Evolutionary conservation across 92 coral and sea anemone genomes (phyloP).

Genomic region (Palythoa heliodiscus): DNA sequence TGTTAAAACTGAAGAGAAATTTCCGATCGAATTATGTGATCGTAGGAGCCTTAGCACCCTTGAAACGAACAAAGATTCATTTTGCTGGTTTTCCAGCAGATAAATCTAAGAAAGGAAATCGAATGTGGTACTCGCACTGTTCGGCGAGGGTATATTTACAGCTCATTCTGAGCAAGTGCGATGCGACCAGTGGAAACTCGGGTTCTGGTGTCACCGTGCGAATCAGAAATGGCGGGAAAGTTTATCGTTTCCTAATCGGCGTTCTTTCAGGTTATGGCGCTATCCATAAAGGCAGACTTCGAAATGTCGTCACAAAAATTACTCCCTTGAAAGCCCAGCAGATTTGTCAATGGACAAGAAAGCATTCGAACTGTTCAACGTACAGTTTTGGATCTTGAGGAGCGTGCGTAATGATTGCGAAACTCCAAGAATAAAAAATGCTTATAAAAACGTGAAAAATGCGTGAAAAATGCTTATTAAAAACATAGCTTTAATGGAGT

Average conservation of each 20-base stretch:
- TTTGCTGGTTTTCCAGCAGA: constrained; percentile 89
- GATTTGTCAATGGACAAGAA: constrained; percentile 71
- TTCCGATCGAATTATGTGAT: constrained; percentile 51
- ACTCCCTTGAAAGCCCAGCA: constrained; percentile 42
- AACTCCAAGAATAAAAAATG: not conserved
- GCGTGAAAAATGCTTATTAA: no score
- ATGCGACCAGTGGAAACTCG: constrained; percentile 75
- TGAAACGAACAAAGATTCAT: constrained; percentile 48
- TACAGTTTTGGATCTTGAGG: constrained; percentile 29
- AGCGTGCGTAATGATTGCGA: not conserved
- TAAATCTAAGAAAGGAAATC: constrained; percentile 41
- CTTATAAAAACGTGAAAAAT: no score
- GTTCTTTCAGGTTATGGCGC: constrained; percentile 67
- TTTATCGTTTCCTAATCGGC: constrained; percentile 64
- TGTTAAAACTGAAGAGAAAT: constrained; percentile 54
- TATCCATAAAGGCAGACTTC: constrained; percentile 20
- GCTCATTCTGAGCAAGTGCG: constrained; percentile 64
- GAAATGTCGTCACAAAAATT: constrained; percentile 64
- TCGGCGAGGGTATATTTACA: constrained; percentile 44
- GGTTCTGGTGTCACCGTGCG: constrained; percentile 77
- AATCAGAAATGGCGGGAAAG: constrained; percentile 22
- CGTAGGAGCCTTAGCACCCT: constrained; percentile 48
- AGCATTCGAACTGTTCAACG: constrained; percentile 42
- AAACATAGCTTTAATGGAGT: no score
- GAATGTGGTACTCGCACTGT: constrained; percentile 77